A percentile compares a stretch with the other conserved stretches of the same genome.
phyloP scores from a whole-genome alignment of 2,797 vertebrate genomes.

The Gymnodraco acuticeps region DNA sequence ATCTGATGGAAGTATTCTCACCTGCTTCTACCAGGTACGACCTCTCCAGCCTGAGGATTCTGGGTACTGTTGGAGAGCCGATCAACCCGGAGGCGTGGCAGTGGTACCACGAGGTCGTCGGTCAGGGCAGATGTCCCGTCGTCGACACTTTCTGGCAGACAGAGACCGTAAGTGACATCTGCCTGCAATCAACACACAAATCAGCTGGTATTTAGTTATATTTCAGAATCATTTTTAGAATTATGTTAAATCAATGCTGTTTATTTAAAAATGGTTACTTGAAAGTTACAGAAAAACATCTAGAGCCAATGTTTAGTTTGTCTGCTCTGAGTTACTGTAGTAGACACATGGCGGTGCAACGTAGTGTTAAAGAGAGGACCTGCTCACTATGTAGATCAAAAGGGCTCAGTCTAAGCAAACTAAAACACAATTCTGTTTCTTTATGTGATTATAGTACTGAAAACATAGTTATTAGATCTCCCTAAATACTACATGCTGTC shows the following conservation, averaged over 20 bases:
- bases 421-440: no score
- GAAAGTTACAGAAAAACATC: neutral
- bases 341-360: no score
- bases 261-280: neutral
- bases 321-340: no score
- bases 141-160: slow-evolving; percentile 90
- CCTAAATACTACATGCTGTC: no score
- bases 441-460: no score
- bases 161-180: slow-evolving; percentile 80
- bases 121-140: slow-evolving; percentile 82
- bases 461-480: no score
- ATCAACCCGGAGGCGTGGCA: slow-evolving; percentile 88
- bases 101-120: slow-evolving; percentile 85
- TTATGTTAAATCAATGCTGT: neutral
- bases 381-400: no score
- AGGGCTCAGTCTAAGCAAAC: no score
- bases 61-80: slow-evolving; percentile 87
- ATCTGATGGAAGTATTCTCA: neutral
- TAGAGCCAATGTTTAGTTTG: no score
- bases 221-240: neutral
- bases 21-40: slow-evolving; percentile 74
- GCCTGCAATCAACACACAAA: neutral
- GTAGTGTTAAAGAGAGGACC: no score
- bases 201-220: neutral
- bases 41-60: slow-evolving; percentile 82